Conservation (phyloP, 2,113 vertebrate species). For the Numenius arquata region DNA sequence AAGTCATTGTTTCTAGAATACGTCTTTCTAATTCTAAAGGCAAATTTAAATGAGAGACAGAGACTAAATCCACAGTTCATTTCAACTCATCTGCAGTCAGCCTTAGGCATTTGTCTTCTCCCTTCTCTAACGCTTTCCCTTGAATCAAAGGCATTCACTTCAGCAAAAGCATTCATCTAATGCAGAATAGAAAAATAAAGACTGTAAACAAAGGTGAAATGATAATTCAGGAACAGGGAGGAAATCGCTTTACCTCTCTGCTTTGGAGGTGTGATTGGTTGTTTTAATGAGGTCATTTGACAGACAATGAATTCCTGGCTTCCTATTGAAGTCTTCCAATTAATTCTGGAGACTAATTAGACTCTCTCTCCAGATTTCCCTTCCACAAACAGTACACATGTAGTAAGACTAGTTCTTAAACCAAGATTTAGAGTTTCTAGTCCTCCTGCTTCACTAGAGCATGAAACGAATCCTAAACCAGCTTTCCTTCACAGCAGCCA, state of each 20-base stretch:
- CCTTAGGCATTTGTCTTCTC: neutral
- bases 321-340: slow-evolving; percentile 19
- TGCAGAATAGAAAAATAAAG: neutral
- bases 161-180: neutral
- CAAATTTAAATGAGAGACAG: neutral
- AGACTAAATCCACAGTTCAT: neutral
- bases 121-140: neutral
- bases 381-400: neutral
- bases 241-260: neutral
- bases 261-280: neutral
- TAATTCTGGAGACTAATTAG: slow-evolving; percentile 31
- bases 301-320: slow-evolving; percentile 24
- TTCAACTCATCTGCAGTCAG: neutral
- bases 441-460: neutral
- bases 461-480: neutral
- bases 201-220: neutral
- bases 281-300: slow-evolving; percentile 37
- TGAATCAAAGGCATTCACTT: neutral
- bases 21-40: neutral
- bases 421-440: neutral
- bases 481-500: neutral
- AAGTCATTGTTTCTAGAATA: neutral
- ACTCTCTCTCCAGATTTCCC: neutral
- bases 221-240: neutral
- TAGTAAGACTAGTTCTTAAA: neutral